Conservation (phyloP, 2,888 invertebrate genomes). For the Tillus elongatus region DNA sequence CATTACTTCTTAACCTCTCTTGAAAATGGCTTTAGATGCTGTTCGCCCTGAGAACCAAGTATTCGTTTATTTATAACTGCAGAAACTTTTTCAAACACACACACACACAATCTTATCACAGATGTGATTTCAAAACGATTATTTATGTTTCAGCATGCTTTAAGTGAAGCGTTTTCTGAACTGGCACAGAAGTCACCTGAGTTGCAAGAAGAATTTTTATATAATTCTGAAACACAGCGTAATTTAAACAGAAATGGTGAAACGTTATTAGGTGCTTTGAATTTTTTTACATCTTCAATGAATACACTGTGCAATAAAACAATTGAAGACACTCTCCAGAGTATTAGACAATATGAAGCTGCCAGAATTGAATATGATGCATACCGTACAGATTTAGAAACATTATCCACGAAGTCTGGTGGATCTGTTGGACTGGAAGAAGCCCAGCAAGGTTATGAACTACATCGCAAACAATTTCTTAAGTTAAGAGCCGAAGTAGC, state of each 20-base stretch:
- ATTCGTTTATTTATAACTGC: too few relatives aligned
- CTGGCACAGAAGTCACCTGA: conserved; percentile 94
- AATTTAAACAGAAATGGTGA: conserved; percentile 91
- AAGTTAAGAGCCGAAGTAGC: conserved; percentile 86
- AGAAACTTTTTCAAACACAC: too few relatives aligned
- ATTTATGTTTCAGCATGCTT: conserved; percentile 78
- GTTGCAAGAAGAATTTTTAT: conserved; percentile 86
- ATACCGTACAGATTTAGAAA: conserved; percentile 88
- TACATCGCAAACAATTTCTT: conserved; percentile 85
- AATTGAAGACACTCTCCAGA: conserved; percentile 86
- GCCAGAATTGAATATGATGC: conserved; percentile 94
- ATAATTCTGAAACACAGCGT: conserved; percentile 93
- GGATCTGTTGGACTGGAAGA: conserved; percentile 61
- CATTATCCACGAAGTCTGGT: conserved; percentile 58
- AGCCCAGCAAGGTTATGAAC: conserved; percentile 70
- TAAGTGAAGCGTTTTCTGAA: conserved; percentile 91
- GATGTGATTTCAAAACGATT: too few relatives aligned
- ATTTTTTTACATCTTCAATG: conserved; percentile 93
- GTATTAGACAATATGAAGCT: conserved; percentile 67
- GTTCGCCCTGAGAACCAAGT: too few relatives aligned
- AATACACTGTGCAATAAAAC: conserved; percentile 95
- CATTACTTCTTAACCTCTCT: too few relatives aligned
- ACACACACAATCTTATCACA: too few relatives aligned
- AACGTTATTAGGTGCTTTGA: conserved; percentile 81
- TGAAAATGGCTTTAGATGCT: too few relatives aligned